Evolutionary conservation across 2,888 invertebrate species (phyloP), one percentile per base, ranked within the genome.

Genomic region (Drosophila stalkeri): DNA sequence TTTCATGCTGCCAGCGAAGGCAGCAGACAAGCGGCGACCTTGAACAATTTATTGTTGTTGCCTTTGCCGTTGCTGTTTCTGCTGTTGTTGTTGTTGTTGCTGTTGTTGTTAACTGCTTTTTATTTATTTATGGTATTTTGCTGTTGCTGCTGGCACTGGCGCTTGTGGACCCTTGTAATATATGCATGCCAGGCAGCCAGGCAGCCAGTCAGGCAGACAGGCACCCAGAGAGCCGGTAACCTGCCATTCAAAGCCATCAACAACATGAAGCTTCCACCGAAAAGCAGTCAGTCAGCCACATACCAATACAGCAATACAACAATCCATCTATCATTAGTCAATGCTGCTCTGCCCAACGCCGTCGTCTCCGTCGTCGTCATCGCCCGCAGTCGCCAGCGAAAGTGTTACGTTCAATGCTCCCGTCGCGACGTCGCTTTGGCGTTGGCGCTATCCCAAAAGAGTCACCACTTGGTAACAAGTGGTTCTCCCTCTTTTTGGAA

Each of bases 21-120:
- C 79, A 90, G 91, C 91, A 91, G 91, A 90, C 90, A 82, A 91
- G 86, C 84, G 91, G 80, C 91, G 90, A 90, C 90, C 90, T 90
- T 90, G 90, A 91, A 87, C 84, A 89, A 86, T 91, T 90, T 89
- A 87, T 85, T 82, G 77, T 75, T 81, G 59, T 35, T 75, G 66
- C 64, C 49, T 51, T 51, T 51, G 49, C 31, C 33, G n/a, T 18
- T 31, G 49, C n/a, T 6, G 31, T 49, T 49, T 31, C 5, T n/a
- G 49, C 5, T 16, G 47, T 84, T 86, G 80, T 76, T 75, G 77
- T 23, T 44, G 44, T 82, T 83, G 81, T 81, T 80, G 77, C 68
- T 80, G 57, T 35, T 67, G 56, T 49, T 77, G 80, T 57, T 75
- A 72, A 61, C 74, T 51, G 81, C 70, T 82, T 83, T 88, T 86